These are phyloP conservation scores for Archocentrus centrarchus DNA, from an alignment of 2,113 vertebrate species.

Conservation along the genomic window DNA sequence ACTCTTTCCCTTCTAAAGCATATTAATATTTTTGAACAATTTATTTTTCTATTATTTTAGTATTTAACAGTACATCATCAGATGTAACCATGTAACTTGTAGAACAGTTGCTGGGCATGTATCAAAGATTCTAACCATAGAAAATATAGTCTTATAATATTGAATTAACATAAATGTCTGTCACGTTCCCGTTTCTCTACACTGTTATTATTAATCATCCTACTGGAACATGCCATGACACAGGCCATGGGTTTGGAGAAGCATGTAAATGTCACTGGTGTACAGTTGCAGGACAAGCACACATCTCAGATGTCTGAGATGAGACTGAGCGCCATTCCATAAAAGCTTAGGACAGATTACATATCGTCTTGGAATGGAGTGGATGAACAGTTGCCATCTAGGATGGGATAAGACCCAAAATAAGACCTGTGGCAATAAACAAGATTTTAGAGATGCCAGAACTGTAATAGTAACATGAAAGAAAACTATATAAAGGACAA, in stretches of 20 bases:
- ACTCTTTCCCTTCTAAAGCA: not conserved
- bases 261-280: constrained; percentile 73
- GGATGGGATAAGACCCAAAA: constrained; percentile 67
- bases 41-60: too few relatives aligned
- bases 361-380: constrained; percentile 68
- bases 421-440: constrained; percentile 68
- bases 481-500: constrained; percentile 24
- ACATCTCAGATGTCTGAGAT: constrained; percentile 70
- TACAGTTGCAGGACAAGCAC: constrained; percentile 60
- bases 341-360: constrained; percentile 64
- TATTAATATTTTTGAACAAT: too few relatives aligned
- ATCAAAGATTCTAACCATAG: not conserved
- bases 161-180: constrained; percentile 20
- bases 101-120: not conserved
- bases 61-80: not conserved
- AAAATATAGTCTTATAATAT: not conserved
- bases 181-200: constrained; percentile 27
- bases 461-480: constrained; percentile 49
- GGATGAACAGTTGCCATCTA: constrained; percentile 67
- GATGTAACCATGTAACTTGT: not conserved
- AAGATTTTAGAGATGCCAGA: constrained; percentile 63
- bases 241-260: constrained; percentile 58
- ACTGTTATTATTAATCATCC: not conserved
- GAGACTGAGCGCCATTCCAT: constrained; percentile 63
- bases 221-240: not conserved